Conservation (phyloP, 2,113 vertebrate species). For the Antechinus stuartii region DNA sequence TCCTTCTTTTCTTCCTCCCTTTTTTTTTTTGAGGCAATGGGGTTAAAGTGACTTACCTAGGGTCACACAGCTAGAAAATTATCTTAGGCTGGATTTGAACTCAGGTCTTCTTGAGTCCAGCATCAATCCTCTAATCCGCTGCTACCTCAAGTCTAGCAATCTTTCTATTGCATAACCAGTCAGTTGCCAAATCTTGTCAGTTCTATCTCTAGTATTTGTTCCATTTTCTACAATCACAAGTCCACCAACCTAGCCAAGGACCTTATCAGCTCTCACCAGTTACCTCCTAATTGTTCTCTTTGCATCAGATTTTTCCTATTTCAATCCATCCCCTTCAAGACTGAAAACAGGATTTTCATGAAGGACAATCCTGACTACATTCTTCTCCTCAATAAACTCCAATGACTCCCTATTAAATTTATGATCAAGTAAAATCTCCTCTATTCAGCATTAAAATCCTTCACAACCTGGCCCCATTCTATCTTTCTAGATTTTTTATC, state of each 20-base stretch:
- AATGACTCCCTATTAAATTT: neutral
- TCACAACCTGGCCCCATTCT: neutral
- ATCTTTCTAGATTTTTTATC: neutral
- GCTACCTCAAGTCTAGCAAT: neutral
- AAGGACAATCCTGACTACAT: neutral
- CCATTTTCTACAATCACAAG: neutral
- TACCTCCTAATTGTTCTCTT: neutral
- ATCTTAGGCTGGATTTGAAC: neutral
- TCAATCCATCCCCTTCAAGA: too few relatives aligned
- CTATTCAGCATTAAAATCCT: neutral
- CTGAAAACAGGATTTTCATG: neutral
- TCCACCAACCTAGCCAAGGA: neutral
- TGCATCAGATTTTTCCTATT: neutral
- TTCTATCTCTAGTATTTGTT: neutral
- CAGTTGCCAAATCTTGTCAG: neutral
- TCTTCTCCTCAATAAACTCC: neutral
- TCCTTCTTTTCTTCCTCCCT: neutral
- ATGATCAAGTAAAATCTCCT: neutral
- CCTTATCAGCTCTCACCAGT: neutral
- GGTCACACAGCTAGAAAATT: neutral
- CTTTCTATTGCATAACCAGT: neutral
- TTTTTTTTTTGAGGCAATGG: neutral
- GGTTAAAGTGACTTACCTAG: neutral
- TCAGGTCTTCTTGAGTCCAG: neutral
- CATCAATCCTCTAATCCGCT: neutral